Conservation (phyloP, 2,797 vertebrate genomes). For the Pygocentrus nattereri region DNA sequence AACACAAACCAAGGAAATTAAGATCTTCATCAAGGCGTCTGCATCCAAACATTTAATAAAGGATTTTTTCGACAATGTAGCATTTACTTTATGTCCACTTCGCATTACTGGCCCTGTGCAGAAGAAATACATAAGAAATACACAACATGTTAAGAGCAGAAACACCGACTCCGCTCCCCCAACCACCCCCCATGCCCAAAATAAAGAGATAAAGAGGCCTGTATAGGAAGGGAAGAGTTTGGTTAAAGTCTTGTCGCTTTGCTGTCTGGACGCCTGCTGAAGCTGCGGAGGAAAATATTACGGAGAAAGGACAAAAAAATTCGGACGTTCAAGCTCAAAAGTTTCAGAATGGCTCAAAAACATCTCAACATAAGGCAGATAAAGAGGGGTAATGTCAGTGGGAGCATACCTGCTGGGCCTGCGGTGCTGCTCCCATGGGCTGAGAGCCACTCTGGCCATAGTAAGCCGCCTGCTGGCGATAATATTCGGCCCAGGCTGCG, state of each 20-base stretch:
- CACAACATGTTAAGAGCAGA: constrained; percentile 97
- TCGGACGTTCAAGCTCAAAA: neutral
- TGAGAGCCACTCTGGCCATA: constrained; percentile 96
- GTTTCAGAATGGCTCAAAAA: neutral
- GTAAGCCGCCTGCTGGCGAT: constrained; percentile 96
- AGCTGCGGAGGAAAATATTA: constrained; percentile 72
- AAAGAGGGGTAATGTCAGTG: constrained; percentile 53
- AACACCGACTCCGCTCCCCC: constrained; percentile 86
- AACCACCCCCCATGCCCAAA: constrained; percentile 78
- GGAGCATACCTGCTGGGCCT: constrained; percentile 86
- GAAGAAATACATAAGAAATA: constrained; percentile 99
- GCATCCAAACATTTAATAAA: constrained; percentile 99
- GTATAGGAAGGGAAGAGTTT: constrained; percentile 67
- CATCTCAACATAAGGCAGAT: neutral
- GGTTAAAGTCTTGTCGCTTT: constrained; percentile 75
- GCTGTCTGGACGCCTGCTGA: constrained; percentile 85
- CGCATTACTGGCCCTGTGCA: constrained; percentile 99
- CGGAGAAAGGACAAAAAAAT: neutral
- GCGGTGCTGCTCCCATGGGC: constrained; percentile 93
- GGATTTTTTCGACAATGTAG: constrained; percentile 99
- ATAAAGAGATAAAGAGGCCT: constrained; percentile 81
- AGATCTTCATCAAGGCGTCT: constrained; percentile 99
- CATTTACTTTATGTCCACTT: constrained; percentile 99
- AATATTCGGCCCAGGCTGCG: constrained; percentile 97
- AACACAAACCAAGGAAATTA: constrained; percentile 98